Percentiles rank a stretch among this genome's conserved stretches.
Evolutionary conservation across 2,113 vertebrate species (phyloP).

Genomic region (Neolamprologus falcicula): DNA sequence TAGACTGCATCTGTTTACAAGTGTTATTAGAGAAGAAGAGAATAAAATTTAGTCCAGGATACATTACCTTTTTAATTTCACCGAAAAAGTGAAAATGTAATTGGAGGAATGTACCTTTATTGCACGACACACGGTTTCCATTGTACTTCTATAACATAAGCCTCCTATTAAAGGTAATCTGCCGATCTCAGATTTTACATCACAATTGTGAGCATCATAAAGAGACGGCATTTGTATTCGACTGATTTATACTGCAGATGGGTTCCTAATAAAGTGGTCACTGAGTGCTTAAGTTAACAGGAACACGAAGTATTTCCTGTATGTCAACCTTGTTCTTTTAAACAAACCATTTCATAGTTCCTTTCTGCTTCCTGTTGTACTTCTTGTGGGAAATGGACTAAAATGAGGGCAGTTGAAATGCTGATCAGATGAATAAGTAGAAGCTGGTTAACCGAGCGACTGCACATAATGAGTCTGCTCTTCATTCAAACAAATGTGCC

Average conservation of each 20-base stretch:
- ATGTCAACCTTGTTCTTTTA: not conserved
- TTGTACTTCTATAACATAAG: not conserved
- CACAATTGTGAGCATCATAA: not conserved
- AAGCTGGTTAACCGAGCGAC: not conserved
- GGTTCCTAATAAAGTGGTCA: not conserved
- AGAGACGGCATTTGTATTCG: not conserved
- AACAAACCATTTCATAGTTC: not conserved
- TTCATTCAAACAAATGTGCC: slow-evolving; percentile 40
- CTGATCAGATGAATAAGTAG: not conserved
- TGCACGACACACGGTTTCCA: not conserved
- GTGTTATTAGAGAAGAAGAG: not conserved
- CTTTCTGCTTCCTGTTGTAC: not conserved
- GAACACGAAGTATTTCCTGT: not conserved
- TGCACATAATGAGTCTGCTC: not conserved
- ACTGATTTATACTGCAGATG: not conserved
- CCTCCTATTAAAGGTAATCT: not conserved
- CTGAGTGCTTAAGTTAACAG: not conserved
- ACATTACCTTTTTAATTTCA: not conserved
- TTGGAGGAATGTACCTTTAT: not conserved
- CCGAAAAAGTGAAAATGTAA: not conserved
- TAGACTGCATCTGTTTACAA: not conserved
- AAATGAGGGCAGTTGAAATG: not conserved
- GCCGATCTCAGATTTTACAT: not conserved
- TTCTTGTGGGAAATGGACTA: not conserved
- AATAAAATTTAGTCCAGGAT: not conserved